Evolutionary conservation across 30 jellyfish, hydroid and myxozoan species (phyloP), one percentile per base, ranked within the genome.

Genomic region (Aurelia sp.): DNA sequence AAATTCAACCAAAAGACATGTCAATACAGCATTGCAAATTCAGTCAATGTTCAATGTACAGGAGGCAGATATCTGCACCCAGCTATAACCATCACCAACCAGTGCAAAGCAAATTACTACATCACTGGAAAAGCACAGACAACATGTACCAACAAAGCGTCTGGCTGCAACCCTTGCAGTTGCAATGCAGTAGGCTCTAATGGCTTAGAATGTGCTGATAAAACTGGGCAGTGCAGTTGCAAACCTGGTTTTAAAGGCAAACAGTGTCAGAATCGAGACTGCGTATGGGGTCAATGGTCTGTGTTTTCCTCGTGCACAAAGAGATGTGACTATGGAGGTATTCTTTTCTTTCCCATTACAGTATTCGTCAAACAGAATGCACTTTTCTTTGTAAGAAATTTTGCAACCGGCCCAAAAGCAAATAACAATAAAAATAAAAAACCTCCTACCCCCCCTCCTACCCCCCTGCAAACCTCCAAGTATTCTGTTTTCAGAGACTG

Each of bases 141-240:
- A 59, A 65, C 83, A 33, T 81, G 91, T 74, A 33, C 51, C 41
- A 59, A 20, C 24, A 67, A 33, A 59, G 24, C 76, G 11, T 81
- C 91, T 13, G 67, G 57, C 11, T 81, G 91, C 73, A 52, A 33
- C 24, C 47, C 86, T 19, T 81, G 91, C 77, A 30, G 24, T 7
- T 81, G 91, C 68, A 81, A 81, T 16, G 24, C 83, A n/a, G 63
- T 18, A 8, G 91, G 91, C 19, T 66, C 84, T 13, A 67, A 66
- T 17, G 72, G 75, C 13, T 41, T 15, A 12, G 76, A 69, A 27
- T 81, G 91, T 52, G 31, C 65, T 30, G 60, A 67, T 51, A 30
- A 5, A 1, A 69, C 66, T 9, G 91, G 91, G 13, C 40, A 44
- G n/a, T 81, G 91, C 35, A 58, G 71, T 2, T 81, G 91, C 79